Evolutionary conservation across 2,797 vertebrate genomes (phyloP).

Genomic region (Poeciliopsis paucimaculata): DNA sequence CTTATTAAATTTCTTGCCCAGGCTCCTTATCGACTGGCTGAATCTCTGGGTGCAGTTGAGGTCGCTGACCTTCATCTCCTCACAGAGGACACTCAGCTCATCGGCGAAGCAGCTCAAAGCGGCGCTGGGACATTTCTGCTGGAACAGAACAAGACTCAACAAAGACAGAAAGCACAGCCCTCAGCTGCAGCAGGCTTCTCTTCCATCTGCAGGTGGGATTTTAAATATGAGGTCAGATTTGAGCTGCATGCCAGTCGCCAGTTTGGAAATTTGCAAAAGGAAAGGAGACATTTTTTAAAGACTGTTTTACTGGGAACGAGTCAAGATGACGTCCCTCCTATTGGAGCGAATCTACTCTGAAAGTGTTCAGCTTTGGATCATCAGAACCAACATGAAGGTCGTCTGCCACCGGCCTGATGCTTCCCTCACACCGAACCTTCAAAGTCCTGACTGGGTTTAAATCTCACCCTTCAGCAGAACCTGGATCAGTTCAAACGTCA

Average conservation of each 20-base stretch:
- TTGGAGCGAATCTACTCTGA: neutral
- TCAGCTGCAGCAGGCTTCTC: neutral
- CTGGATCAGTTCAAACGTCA: too few relatives aligned
- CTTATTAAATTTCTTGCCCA: neutral
- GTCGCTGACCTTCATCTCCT: constrained; percentile 12
- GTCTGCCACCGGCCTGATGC: too few relatives aligned
- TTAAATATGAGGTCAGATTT: neutral
- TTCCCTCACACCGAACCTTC: too few relatives aligned
- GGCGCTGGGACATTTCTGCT: constrained; percentile 66
- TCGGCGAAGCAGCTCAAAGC: constrained; percentile 61
- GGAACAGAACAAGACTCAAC: constrained; percentile 24
- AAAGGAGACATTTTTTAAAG: neutral
- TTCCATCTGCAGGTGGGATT: neutral
- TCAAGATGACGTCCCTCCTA: neutral
- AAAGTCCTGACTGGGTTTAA: too few relatives aligned
- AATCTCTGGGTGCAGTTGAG: accelerated
- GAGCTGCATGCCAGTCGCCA: neutral
- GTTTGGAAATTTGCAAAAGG: neutral
- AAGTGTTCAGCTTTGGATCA: neutral
- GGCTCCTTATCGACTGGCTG: accelerated
- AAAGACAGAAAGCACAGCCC: neutral
- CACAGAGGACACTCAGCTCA: constrained; percentile 54
- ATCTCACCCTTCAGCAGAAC: too few relatives aligned
- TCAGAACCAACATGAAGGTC: neutral
- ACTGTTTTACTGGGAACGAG: neutral